Percentiles rank a stretch among this genome's conserved stretches.
Evolutionary conservation across 2,797 vertebrate species (phyloP).

Genomic region (Megalops cyprinoides): DNA sequence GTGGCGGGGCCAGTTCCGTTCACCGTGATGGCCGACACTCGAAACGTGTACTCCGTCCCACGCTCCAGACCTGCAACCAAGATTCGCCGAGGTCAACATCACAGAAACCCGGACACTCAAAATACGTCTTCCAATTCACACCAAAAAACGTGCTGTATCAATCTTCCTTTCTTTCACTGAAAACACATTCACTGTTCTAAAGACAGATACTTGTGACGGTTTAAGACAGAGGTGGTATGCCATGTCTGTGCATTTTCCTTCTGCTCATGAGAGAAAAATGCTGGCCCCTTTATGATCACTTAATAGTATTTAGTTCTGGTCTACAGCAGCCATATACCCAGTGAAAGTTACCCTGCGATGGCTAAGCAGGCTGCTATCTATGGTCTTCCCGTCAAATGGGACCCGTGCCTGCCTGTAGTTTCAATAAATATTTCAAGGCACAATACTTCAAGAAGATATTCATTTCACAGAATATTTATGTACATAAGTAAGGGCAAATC

Average conservation of each 20-base stretch:
- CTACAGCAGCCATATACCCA: not conserved
- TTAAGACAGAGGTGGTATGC: not conserved
- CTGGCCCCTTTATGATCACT: not conserved
- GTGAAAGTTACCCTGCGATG: not conserved
- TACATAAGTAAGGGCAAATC: conserved; percentile 41
- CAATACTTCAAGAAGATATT: conserved; percentile 47
- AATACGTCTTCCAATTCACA: not conserved
- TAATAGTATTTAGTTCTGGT: too few relatives aligned
- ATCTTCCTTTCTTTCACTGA: too few relatives aligned
- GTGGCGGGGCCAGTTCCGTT: conserved; percentile 92
- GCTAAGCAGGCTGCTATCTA: conserved; percentile 18
- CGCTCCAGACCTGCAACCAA: conserved; percentile 83
- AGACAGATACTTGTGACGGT: not conserved
- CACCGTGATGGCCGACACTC: conserved; percentile 86
- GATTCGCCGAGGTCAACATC: not conserved
- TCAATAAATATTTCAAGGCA: conserved; percentile 49
- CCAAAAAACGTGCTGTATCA: not conserved
- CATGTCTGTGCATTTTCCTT: not conserved
- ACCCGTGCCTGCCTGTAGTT: conserved; percentile 28
- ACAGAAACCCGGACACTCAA: not conserved
- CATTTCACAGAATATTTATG: conserved; percentile 36
- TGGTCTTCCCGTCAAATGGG: conserved; percentile 33
- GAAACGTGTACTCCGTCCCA: conserved; percentile 92
- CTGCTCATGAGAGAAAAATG: not conserved
- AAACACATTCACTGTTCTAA: not conserved